These are phyloP conservation scores for Anaspis maculata DNA, from an alignment of 2,888 invertebrate genomes.

Conservation along the genomic window DNA sequence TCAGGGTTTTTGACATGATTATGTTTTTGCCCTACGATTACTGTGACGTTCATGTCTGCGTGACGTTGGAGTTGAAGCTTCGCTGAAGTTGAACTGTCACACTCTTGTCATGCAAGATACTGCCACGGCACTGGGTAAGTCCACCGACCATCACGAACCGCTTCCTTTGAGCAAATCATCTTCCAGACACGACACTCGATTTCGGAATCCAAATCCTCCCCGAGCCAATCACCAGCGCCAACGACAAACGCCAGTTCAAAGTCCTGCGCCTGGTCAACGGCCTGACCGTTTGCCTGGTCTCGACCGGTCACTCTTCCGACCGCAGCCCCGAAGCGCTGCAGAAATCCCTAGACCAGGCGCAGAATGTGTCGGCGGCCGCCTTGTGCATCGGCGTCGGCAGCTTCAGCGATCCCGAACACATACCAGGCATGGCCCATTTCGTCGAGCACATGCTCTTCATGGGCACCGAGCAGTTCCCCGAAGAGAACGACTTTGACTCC, in stretches of 20 bases:
- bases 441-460: conserved; percentile 91
- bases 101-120: too few relatives aligned
- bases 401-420: conserved; percentile 67
- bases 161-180: too few relatives aligned
- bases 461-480: conserved; percentile 83
- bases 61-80: too few relatives aligned
- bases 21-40: too few relatives aligned
- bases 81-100: too few relatives aligned
- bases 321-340: not conserved
- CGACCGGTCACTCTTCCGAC: not conserved
- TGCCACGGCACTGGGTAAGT: too few relatives aligned
- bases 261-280: not conserved
- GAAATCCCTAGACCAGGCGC: too few relatives aligned
- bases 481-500: conserved; percentile 39
- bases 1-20: too few relatives aligned
- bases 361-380: conserved; percentile 40
- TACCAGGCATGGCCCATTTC: conserved; percentile 78
- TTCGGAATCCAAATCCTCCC: not conserved
- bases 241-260: not conserved
- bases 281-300: not conserved
- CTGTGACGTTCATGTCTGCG: too few relatives aligned
- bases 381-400: conserved; percentile 68
- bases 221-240: not conserved
- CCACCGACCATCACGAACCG: too few relatives aligned
- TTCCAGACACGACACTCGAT: too few relatives aligned